phyloP scores from a whole-genome alignment of 2,113 vertebrate genomes.

The Epinephelus moara region DNA sequence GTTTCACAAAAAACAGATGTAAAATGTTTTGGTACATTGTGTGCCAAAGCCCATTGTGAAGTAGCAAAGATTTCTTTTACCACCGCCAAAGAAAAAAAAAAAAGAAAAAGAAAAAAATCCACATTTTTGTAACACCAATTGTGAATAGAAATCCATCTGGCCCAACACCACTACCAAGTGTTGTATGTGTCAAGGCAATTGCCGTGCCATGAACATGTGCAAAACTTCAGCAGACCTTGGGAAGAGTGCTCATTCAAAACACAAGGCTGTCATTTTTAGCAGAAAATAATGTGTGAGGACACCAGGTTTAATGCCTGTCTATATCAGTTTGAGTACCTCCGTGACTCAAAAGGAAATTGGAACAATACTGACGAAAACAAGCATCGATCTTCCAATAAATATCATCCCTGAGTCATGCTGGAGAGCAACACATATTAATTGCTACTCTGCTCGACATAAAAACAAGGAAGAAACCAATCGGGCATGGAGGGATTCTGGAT shows the following conservation, averaged over 20 bases:
- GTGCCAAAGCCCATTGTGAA: background rate
- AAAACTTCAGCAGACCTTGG: background rate
- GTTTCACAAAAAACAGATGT: background rate
- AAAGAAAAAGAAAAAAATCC: background rate
- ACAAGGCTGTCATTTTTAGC: slow-evolving; percentile 30
- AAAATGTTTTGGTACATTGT: background rate
- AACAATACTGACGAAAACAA: slow-evolving; percentile 77
- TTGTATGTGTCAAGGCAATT: background rate
- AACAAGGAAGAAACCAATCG: slow-evolving; percentile 38
- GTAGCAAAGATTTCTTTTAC: background rate
- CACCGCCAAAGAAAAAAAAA: too few species aligned
- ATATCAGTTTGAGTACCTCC: slow-evolving; percentile 60
- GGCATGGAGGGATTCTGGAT: background rate
- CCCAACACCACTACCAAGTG: background rate
- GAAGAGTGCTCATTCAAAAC: slow-evolving; percentile 15
- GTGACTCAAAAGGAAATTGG: slow-evolving; percentile 80
- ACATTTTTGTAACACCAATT: background rate
- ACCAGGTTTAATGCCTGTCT: slow-evolving; percentile 48
- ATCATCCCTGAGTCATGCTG: slow-evolving; percentile 63
- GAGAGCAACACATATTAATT: slow-evolving; percentile 73
- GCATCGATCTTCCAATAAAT: slow-evolving; percentile 79
- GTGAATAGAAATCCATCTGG: slow-evolving; percentile 25
- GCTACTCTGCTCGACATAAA: slow-evolving; percentile 47
- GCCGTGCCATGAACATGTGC: background rate
- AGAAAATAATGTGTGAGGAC: slow-evolving; percentile 48